These are phyloP conservation scores for Cyanocitta stelleri DNA, from an alignment of 2,113 vertebrate species.

Conservation along the genomic window DNA sequence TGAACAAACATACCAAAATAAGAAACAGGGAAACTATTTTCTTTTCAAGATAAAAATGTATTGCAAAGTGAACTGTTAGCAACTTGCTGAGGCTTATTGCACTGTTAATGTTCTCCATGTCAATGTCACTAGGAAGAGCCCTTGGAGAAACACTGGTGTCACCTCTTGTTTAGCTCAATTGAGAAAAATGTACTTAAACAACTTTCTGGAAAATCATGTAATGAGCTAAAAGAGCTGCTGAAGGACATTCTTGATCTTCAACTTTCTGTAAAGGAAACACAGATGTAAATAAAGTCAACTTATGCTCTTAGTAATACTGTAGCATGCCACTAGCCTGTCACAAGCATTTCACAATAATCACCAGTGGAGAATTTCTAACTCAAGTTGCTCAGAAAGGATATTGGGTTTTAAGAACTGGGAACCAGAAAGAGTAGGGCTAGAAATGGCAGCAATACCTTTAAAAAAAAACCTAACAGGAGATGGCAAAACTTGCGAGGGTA, in stretches of 20 bases:
- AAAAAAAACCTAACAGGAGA: neutral
- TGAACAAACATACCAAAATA: neutral
- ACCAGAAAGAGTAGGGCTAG: neutral
- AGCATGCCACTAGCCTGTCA: neutral
- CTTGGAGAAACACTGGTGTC: neutral
- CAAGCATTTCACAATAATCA: neutral
- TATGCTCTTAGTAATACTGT: rapidly evolving
- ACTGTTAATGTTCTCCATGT: neutral
- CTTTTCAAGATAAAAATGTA: neutral
- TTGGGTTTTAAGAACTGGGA: neutral
- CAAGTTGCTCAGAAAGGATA: neutral
- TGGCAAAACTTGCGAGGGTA: rapidly evolving
- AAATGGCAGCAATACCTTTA: neutral
- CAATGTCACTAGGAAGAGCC: neutral
- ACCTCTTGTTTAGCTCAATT: neutral
- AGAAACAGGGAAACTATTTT: neutral
- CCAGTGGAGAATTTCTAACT: neutral
- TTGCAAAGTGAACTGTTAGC: neutral
- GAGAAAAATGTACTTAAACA: neutral
- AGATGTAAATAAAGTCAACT: neutral
- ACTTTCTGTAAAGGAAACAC: neutral
- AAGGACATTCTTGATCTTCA: neutral
- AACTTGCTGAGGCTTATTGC: neutral
- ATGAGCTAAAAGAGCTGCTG: neutral
- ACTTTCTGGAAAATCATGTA: neutral